Percentiles rank a stretch among this genome's conserved stretches.
Conservation (phyloP, 2,113 vertebrate species). For the Scortum barcoo region DNA sequence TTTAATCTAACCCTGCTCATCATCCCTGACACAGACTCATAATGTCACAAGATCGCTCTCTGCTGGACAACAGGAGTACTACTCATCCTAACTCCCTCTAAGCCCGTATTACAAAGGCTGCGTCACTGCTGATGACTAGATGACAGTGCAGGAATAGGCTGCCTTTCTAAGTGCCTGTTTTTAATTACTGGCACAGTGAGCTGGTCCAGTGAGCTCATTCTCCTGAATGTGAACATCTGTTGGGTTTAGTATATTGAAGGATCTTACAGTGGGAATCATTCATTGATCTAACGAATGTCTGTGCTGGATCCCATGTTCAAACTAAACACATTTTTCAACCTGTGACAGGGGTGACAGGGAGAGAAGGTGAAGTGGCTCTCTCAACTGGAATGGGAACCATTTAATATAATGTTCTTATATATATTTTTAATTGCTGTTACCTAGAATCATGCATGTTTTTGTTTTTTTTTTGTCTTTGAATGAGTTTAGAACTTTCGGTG, state of each 20-base stretch:
- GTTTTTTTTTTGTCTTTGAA: background rate
- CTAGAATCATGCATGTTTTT: background rate
- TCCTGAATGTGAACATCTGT: constrained; percentile 61
- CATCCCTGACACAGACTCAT: background rate
- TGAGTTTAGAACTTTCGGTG: background rate
- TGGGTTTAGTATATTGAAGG: constrained; percentile 38
- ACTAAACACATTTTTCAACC: constrained; percentile 8
- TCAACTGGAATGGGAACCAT: background rate
- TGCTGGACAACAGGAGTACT: constrained; percentile 70
- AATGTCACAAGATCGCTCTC: constrained; percentile 62
- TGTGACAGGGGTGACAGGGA: background rate
- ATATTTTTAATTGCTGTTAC: background rate
- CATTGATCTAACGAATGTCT: constrained; percentile 28
- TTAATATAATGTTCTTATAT: background rate
- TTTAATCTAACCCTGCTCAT: background rate
- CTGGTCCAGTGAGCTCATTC: constrained; percentile 36
- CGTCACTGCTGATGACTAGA: constrained; percentile 68
- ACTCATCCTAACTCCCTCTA: constrained; percentile 51
- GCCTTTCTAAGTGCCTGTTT: constrained; percentile 68
- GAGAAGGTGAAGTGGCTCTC: background rate
- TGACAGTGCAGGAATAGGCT: constrained; percentile 72
- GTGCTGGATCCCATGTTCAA: background rate
- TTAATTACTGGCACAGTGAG: constrained; percentile 58
- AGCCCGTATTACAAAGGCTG: constrained; percentile 62
- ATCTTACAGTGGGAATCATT: constrained; percentile 21